Base-by-base conservation (phyloP, 2,888 invertebrate genomes). In the Muscina levida region DNA sequence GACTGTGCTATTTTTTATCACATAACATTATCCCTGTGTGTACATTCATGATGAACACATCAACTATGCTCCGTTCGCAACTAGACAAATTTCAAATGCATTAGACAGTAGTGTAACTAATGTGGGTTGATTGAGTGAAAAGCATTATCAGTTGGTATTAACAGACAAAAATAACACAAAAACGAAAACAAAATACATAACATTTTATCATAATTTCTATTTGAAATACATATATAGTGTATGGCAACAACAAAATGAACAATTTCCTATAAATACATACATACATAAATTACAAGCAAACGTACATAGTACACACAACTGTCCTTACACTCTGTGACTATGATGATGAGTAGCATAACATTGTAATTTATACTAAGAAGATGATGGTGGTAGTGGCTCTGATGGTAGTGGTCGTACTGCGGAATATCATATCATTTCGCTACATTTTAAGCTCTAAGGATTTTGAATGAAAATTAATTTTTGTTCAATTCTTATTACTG, bases 391-490 rank as follows among this genome's bases (percentile, higher is more conserved):
- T 24, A 3, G 53, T 53, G n/a, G n/a, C n/a, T 53, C 5, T 19
- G 53, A 13, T 22, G 19, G 22, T 19, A 19, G 15, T 8, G 53
- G 22, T 22, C 51, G 22, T 19, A 19, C 46, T 8, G 31, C 4
- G 31, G 22, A 44, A 44, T 44, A 13, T n/a, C 22, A 53, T 53
- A 22, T 22, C 53, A 53, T 53, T n/a, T 70, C 68, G 26, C 24
- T 51, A 51, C 19, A 81, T 68, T 72, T 68, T 74, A 75, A 81
- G 77, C 81, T 78, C 81, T 67, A 75, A 72, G 79, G 82, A 79
- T 76, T 76, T 81, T 65, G 57, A 77, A 68, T 65, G 66, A 74
- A 82, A 84, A 83, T 84, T 82, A 83, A 83, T 83, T 84, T 83
- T 56, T 53, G 67, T 72, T 83, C 81, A 78, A 81, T 82, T 82